Evolutionary conservation across 2,888 invertebrate species (phyloP).

Genomic region (Chironomus tentans): DNA sequence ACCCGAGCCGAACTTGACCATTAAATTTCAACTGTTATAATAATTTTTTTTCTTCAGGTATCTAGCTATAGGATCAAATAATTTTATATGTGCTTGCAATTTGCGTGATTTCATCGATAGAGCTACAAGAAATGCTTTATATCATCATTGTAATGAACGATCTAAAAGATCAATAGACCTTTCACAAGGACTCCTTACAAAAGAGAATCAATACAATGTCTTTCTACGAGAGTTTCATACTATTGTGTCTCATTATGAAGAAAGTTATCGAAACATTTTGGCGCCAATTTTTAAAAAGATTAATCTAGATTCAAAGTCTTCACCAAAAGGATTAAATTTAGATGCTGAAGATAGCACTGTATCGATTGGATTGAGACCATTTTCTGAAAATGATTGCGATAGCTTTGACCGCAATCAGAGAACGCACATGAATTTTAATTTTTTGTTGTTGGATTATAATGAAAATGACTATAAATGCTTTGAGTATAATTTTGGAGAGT

Average conservation of each 20-base stretch:
- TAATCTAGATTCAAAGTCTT: background rate
- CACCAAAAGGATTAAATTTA: too few relatives aligned
- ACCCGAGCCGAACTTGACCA: too few relatives aligned
- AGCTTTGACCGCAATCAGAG: background rate
- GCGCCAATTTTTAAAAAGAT: background rate
- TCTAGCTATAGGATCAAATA: slow-evolving; percentile 48
- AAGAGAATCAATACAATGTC: slow-evolving; percentile 9
- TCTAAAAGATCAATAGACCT: background rate
- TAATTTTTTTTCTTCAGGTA: slow-evolving; percentile 36
- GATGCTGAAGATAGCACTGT: too few relatives aligned
- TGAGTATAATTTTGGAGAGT: background rate
- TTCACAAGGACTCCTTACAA: background rate
- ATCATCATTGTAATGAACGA: slow-evolving; percentile 6
- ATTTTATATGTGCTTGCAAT: slow-evolving; percentile 50
- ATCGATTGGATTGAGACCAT: too few relatives aligned
- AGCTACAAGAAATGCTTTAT: slow-evolving; percentile 33
- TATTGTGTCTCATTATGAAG: background rate
- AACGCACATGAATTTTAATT: slow-evolving; percentile 7
- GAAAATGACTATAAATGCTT: slow-evolving; percentile 7
- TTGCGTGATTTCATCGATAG: slow-evolving; percentile 46
- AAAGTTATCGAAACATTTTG: slow-evolving; percentile 20
- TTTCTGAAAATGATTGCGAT: background rate
- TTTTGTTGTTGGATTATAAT: slow-evolving; percentile 14
- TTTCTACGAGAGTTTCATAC: slow-evolving; percentile 3
- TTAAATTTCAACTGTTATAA: too few relatives aligned